These are phyloP conservation scores for Channa argus DNA, from an alignment of 2,113 vertebrate species.

Conservation along the genomic window DNA sequence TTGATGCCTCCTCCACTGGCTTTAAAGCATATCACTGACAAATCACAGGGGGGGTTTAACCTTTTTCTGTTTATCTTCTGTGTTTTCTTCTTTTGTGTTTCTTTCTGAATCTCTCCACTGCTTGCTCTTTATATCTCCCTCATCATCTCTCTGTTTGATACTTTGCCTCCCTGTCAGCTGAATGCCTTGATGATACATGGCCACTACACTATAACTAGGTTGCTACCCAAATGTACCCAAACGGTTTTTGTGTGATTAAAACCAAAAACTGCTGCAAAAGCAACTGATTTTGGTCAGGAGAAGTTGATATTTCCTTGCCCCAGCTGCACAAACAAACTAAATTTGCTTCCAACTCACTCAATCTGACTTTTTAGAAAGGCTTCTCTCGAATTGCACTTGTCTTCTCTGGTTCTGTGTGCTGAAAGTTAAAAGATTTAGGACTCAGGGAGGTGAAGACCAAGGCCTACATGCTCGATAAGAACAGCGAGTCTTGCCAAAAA, in stretches of 20 bases:
- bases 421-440: constrained; percentile 80
- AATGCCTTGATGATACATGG: constrained; percentile 59
- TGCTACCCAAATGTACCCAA: neutral
- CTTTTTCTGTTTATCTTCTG: constrained; percentile 68
- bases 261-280: neutral
- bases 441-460: constrained; percentile 78
- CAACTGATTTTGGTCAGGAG: no score
- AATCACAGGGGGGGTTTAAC: constrained; percentile 70
- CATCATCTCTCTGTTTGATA: constrained; percentile 30
- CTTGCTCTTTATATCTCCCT: constrained; percentile 10
- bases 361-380: constrained; percentile 34
- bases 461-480: constrained; percentile 84
- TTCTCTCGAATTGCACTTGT: constrained; percentile 26
- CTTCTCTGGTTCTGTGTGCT: constrained; percentile 75
- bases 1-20: constrained; percentile 80
- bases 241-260: neutral
- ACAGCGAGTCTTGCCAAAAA: constrained; percentile 82
- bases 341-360: neutral
- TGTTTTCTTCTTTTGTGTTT: neutral
- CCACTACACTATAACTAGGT: neutral
- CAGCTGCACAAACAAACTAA: neutral
- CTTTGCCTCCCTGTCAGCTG: constrained; percentile 82
- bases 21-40: constrained; percentile 80
- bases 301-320: neutral
- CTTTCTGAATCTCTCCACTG: constrained; percentile 16